phyloP scores from a whole-genome alignment of 2,797 vertebrate species.

The Sternotherus odoratus region DNA sequence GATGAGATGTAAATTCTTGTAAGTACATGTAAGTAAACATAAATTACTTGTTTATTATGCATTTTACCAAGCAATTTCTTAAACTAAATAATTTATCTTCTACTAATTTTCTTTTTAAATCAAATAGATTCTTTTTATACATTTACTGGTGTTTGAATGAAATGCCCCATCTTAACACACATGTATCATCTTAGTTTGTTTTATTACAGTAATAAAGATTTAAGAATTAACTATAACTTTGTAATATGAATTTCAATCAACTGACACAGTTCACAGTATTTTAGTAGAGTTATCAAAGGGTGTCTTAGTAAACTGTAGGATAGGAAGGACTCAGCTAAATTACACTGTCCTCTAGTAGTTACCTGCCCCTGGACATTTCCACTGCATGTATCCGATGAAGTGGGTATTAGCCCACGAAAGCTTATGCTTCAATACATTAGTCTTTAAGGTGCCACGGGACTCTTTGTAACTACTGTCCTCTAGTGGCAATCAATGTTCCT shows the following conservation, averaged over 20 bases:
- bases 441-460: too few species aligned
- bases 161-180: not conserved
- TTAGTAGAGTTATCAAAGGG: not conserved
- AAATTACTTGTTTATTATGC: not conserved
- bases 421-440: too few species aligned
- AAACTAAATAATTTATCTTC: not conserved
- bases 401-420: too few species aligned
- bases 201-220: not conserved
- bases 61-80: not conserved
- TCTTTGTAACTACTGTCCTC: too few species aligned
- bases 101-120: not conserved
- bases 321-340: slow-evolving; percentile 13
- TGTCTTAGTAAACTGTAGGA: rapidly evolving
- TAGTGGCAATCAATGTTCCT: slow-evolving; percentile 22
- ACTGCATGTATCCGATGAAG: too few species aligned
- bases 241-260: slow-evolving; percentile 19
- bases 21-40: not conserved
- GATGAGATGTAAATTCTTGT: not conserved
- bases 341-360: slow-evolving; percentile 67
- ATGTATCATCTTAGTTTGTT: not conserved
- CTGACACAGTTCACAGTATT: not conserved
- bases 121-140: not conserved
- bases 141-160: not conserved
- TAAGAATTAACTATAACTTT: not conserved
- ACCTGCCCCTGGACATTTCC: too few species aligned